Conservation (phyloP, 2,888 invertebrate species). For the Dioctria rufipes region DNA sequence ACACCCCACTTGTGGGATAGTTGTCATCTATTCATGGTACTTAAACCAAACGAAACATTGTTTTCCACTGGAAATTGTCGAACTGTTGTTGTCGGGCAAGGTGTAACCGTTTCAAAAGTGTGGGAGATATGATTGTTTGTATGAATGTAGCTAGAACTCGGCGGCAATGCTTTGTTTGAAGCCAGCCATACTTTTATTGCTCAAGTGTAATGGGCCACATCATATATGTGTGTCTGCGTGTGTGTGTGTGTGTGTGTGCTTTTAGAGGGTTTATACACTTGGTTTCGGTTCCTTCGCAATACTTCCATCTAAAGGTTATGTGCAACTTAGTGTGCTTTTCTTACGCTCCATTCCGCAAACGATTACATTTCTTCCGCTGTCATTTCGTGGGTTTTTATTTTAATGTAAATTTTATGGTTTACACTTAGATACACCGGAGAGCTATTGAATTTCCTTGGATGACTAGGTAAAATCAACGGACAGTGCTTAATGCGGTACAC, state of each 20-base stretch:
- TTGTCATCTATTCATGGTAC: conserved; percentile 49
- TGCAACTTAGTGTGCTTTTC: conserved; percentile 25
- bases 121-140: neutral
- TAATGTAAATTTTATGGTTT: conserved; percentile 44
- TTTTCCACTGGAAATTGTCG: conserved; percentile 29
- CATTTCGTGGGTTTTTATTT: conserved; percentile 12
- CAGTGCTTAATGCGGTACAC: neutral
- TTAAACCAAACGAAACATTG: conserved; percentile 36
- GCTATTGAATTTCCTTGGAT: conserved; percentile 24
- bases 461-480: conserved; percentile 12
- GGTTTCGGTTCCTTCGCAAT: conserved; percentile 5
- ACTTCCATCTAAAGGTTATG: conserved; percentile 45
- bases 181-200: conserved; percentile 30
- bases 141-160: neutral
- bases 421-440: conserved; percentile 28
- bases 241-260: neutral
- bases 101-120: neutral
- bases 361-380: conserved; percentile 19
- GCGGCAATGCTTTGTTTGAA: conserved; percentile 6
- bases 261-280: conserved; percentile 23
- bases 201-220: conserved; percentile 41
- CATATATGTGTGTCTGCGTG: neutral
- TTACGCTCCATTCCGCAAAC: neutral
- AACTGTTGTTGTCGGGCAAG: conserved; percentile 2
- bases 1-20: neutral